Evolutionary conservation across 2,113 vertebrate genomes (phyloP).

Genomic region (Dolichotis patagonum): DNA sequence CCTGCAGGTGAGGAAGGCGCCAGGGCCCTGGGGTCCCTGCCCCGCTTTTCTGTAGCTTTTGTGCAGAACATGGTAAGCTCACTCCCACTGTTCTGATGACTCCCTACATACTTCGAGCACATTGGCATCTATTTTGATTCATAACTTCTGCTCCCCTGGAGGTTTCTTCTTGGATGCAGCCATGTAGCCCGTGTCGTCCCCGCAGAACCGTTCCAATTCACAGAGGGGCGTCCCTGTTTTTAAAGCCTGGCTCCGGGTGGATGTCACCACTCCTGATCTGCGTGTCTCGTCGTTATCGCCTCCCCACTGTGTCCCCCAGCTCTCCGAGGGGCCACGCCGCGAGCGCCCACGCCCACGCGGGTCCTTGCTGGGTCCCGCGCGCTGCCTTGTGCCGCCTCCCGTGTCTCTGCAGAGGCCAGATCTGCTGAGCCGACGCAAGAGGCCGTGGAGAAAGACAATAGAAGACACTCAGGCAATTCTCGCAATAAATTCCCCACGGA

Average conservation of each 20-base stretch:
- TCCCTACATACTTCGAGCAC: not conserved
- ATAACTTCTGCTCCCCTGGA: not conserved
- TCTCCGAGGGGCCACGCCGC: not conserved
- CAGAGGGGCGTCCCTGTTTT: slow-evolving; percentile 49
- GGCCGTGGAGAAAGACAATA: not conserved
- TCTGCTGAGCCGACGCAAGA: slow-evolving; percentile 44
- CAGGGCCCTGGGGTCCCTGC: not conserved
- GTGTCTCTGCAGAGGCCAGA: slow-evolving; percentile 44
- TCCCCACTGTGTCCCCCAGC: not conserved
- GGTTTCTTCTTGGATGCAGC: not conserved
- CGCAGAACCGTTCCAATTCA: slow-evolving; percentile 27
- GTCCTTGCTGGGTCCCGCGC: slow-evolving; percentile 38
- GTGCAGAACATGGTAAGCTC: not conserved
- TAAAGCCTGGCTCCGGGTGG: slow-evolving; percentile 34
- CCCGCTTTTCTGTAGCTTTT: not conserved
- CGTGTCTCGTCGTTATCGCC: not conserved
- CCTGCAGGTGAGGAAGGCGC: not conserved
- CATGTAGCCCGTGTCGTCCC: not conserved
- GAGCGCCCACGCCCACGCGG: not conserved
- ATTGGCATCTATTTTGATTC: not conserved
- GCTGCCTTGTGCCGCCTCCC: slow-evolving; percentile 30
- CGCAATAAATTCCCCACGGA: slow-evolving; percentile 37
- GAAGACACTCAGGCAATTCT: slow-evolving; percentile 33
- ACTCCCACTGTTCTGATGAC: too few species aligned
- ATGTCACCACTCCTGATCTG: slow-evolving; percentile 63